Evolutionary conservation across 64 coral and sea anemone species (phyloP).

Genomic region (Stylophora pistillata): DNA sequence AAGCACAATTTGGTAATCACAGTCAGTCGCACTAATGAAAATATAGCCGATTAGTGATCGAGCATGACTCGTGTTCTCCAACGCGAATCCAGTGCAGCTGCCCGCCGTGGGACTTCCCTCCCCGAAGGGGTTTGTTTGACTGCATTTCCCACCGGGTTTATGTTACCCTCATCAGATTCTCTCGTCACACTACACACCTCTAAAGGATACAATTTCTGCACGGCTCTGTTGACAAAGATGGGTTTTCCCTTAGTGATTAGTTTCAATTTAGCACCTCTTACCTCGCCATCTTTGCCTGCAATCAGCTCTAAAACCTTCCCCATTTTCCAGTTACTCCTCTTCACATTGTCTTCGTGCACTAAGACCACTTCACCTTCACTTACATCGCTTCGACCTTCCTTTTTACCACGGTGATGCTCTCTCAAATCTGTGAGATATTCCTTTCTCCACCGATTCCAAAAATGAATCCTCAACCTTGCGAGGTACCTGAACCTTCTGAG

Average conservation of each 20-base stretch:
- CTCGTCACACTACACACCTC: too few relatives aligned
- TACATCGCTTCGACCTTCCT: not conserved
- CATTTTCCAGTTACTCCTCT: not conserved
- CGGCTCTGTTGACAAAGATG: too few relatives aligned
- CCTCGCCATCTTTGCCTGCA: not conserved
- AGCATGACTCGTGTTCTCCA: too few relatives aligned
- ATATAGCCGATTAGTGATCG: too few relatives aligned
- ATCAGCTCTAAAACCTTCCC: not conserved
- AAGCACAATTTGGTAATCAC: too few relatives aligned
- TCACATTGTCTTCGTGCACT: not conserved
- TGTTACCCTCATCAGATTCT: too few relatives aligned
- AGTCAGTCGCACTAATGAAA: too few relatives aligned
- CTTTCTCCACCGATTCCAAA: conserved; percentile 15
- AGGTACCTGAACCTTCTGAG: conserved; percentile 26
- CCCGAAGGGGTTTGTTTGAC: too few relatives aligned
- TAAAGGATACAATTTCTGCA: too few relatives aligned
- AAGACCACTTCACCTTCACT: not conserved
- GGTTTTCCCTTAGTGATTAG: not conserved
- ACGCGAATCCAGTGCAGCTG: too few relatives aligned
- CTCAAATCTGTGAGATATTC: conserved; percentile 15
- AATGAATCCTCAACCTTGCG: not conserved
- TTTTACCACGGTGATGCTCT: not conserved
- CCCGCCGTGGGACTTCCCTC: too few relatives aligned
- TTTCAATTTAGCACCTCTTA: not conserved
- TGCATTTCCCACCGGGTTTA: too few relatives aligned